Conservation (phyloP, 2,888 invertebrate species). For the Scrobipalpa atriplicella region DNA sequence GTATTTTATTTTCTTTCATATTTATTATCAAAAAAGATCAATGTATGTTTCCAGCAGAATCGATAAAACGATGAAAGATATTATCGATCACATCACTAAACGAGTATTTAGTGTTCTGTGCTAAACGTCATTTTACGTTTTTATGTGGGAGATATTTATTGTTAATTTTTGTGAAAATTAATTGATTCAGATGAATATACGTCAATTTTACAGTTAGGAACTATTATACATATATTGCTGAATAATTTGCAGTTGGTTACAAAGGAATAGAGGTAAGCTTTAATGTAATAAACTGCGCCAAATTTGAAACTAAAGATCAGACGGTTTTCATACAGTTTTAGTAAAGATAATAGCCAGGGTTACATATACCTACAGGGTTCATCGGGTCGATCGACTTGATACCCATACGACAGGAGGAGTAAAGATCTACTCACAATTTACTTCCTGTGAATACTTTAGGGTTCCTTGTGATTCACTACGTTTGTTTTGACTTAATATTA, state of each 20-base stretch:
- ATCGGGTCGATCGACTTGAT: too few species aligned
- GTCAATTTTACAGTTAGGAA: not conserved
- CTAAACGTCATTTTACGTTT: not conserved
- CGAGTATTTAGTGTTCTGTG: too few species aligned
- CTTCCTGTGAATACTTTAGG: not conserved
- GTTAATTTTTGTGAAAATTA: constrained; percentile 3
- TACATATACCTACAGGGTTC: too few species aligned
- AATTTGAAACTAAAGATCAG: not conserved
- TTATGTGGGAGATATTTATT: constrained; percentile 4
- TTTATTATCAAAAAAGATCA: too few species aligned
- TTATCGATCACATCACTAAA: too few species aligned
- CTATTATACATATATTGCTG: not conserved
- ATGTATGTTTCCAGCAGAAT: too few species aligned
- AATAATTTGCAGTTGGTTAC: not conserved
- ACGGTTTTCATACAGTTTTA: not conserved
- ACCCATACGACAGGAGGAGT: too few species aligned
- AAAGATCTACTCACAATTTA: not conserved
- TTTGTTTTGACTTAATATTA: not conserved
- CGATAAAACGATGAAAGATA: too few species aligned
- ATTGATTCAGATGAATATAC: not conserved
- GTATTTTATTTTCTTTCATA: too few species aligned
- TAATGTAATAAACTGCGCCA: not conserved
- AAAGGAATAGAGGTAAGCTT: not conserved
- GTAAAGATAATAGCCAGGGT: too few species aligned
- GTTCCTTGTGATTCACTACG: not conserved